Evolutionary conservation across 2,888 invertebrate genomes (phyloP), one percentile per base, ranked within the genome.

Genomic region (Resseliella maxima): DNA sequence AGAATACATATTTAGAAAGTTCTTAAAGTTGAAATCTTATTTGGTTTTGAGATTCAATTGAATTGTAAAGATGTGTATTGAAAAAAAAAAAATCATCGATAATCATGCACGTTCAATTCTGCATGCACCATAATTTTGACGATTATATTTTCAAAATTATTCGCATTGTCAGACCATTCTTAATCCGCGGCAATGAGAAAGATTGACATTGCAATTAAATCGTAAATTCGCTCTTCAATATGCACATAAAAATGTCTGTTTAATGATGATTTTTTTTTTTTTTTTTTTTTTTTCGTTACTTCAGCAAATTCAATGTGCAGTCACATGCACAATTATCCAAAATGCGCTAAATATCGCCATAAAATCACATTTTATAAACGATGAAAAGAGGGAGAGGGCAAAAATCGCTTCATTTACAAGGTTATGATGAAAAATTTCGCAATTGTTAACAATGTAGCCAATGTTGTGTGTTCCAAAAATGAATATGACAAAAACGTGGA

Each of bases 171-270:
- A 35, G 5, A 15, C 31, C 1, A 35, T 27, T n/a, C 59, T 31
- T 27, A 31, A 31, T n/a, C 24, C 31, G 3, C 72, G 27, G 59
- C 27, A 50, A 72, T n/a, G n/a, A n/a, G n/a, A 31, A 72, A 72
- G 72, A 35, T 18, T 72, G 72, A 27, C 72, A 31, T 72, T 72
- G 72, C 18, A 15, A 72, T 72, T 35, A 72, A 72, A 72, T 72
- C 72, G 31, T 72, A 72, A 72, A 35, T 27, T 8, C 24, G 2
- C 24, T 59, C 5, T 59, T 18, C 6, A 59, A 24, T 59, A 12
- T 59, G 31, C 15, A 18, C 3, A 15, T 15, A 31, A 15, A 12
- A 1, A 5, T 35, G 10, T 2, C 12, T n/a, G n/a, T n/a, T 31
- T 31, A 72, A 72, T 72, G 72, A 31, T 18, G 46, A 6, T 50